Evolutionary conservation across 2,113 vertebrate genomes (phyloP).

Genomic region (Setophaga kirtlandii): DNA sequence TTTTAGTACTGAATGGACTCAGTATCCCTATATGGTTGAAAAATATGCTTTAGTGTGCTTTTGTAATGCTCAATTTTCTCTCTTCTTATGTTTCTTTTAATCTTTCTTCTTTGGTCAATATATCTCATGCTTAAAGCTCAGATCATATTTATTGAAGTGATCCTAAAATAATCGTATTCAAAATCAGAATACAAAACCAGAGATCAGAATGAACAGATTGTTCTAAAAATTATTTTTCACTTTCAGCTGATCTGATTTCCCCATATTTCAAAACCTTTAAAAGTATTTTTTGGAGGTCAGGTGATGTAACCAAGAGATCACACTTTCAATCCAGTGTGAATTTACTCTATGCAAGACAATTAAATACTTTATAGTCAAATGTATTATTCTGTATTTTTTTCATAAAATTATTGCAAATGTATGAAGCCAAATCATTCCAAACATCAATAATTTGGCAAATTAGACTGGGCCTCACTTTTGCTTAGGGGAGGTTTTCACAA

Average conservation of each 20-base stretch:
- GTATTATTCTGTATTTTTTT: not conserved
- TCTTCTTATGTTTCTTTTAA: not conserved
- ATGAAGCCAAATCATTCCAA: not conserved
- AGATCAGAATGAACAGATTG: not conserved
- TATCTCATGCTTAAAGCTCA: not conserved
- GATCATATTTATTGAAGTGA: not conserved
- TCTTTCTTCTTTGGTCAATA: not conserved
- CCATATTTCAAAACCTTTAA: not conserved
- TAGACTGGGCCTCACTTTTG: not conserved
- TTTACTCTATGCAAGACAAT: not conserved
- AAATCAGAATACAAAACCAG: not conserved
- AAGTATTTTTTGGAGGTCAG: not conserved
- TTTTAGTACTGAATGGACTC: not conserved
- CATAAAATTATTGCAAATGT: not conserved
- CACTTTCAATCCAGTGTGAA: not conserved
- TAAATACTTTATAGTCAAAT: not conserved
- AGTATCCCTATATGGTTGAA: not conserved
- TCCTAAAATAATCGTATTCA: not conserved
- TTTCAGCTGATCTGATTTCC: not conserved
- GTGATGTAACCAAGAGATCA: not conserved
- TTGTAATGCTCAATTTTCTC: not conserved
- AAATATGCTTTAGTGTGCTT: not conserved
- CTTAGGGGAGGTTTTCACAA: not conserved
- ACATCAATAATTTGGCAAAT: not conserved
- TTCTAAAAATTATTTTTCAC: not conserved